Evolutionary conservation across 2,797 vertebrate genomes (phyloP), one percentile per base, ranked within the genome.

Genomic region (Cuniculus paca): DNA sequence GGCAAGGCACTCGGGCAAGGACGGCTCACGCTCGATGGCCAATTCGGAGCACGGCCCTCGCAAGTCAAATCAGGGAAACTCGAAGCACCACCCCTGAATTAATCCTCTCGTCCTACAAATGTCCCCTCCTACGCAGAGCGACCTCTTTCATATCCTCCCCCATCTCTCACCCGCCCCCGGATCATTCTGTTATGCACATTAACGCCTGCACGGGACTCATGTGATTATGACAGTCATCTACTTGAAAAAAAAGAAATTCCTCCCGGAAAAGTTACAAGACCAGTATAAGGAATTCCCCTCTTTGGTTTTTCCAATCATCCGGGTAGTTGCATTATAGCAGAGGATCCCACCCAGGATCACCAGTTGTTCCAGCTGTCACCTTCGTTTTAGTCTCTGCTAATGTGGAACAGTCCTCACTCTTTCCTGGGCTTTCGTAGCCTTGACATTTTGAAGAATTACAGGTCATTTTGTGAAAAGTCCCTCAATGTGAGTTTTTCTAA

Each of bases 211-310:
- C 34, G 83, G 72, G 54, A 50, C 7, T 45, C 6, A 1, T 72
- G 28, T 80, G 52, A 6, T 36, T 81, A 42, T 52, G 22, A 61
- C 61, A 58, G 24, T 74, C 42, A n/a, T 39, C 56, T 22, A n/a
- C 78, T 92, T 72, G 12, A 6, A 39, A 19, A 3, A 52, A 52
- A 78, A n/a, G n/a, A n/a, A n/a, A n/a, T 89, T 77, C 31, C 80
- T 48, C 79, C 81, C 20, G 70, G 81, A 77, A 90, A 94, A 85
- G 78, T 72, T 77, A 42, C 31, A 87, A 81, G 80, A 72, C 60
- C 11, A 88, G 36, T 58, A 85, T 50, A 85, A 39, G 88, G 75
- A 58, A 89, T 48, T 58, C 42, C 34, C 26, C 5, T 9, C 24
- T 87, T 26, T 45, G 26, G n/a, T 50, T 34, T 91, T 74, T 74